phyloP scores from a whole-genome alignment of 2,888 invertebrate species.

The Xanthia togata region DNA sequence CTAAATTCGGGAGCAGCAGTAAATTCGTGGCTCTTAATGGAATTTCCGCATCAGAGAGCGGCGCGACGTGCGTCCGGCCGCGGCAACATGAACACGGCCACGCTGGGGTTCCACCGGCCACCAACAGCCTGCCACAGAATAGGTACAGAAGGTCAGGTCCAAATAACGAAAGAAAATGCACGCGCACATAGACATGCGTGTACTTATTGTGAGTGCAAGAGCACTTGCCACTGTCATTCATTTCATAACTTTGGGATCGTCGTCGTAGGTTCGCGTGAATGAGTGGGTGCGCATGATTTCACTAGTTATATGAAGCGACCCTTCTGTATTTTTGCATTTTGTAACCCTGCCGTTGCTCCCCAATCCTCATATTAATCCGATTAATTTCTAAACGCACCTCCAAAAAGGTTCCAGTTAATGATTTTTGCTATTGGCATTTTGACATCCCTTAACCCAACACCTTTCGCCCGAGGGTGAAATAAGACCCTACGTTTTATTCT shows the following conservation, averaged over 20 bases:
- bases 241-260: neutral
- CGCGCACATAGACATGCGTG: neutral
- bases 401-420: conserved; percentile 80
- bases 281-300: neutral
- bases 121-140: conserved; percentile 39
- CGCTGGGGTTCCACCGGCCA: conserved; percentile 50
- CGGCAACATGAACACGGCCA: conserved; percentile 56
- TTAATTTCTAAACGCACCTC: conserved; percentile 83
- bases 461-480: conserved; percentile 77
- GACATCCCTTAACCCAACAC: conserved; percentile 81
- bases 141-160: conserved; percentile 22
- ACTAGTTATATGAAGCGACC: neutral
- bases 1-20: conserved; percentile 73
- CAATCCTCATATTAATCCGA: conserved; percentile 82
- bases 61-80: conserved; percentile 70
- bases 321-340: conserved; percentile 8
- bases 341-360: conserved; percentile 37
- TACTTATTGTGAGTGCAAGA: neutral
- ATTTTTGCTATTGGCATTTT: conserved; percentile 86
- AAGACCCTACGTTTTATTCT: conserved; percentile 80
- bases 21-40: conserved; percentile 85
- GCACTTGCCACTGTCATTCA: neutral
- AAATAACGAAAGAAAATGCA: neutral
- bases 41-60: conserved; percentile 82
- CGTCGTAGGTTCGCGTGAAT: no score